A percentile compares a stretch with the other conserved stretches of the same genome.
phyloP scores from a whole-genome alignment of 2,888 invertebrate species.

The Tridacna crocea region DNA sequence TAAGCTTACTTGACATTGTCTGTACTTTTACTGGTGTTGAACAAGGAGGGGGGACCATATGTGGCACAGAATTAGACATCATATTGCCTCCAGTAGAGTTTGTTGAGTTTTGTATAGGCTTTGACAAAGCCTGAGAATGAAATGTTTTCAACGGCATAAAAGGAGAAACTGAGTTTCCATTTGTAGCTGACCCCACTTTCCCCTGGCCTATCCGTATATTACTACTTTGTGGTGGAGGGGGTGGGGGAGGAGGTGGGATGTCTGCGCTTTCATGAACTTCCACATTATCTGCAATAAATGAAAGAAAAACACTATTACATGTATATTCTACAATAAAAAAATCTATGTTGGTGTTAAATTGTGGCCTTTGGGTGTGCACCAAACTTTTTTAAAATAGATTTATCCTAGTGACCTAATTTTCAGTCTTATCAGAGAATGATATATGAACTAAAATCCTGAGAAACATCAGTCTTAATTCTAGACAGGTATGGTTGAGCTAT shows the following conservation, averaged over 20 bases:
- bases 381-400: too few relatives aligned
- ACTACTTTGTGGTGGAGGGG: constrained; percentile 57
- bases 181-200: constrained; percentile 21
- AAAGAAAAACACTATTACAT: too few relatives aligned
- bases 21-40: constrained; percentile 10
- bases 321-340: too few relatives aligned
- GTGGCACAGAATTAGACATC: neutral
- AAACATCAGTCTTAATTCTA: too few relatives aligned
- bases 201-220: neutral
- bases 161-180: constrained; percentile 54
- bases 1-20: constrained; percentile 22
- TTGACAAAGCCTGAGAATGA: constrained; percentile 31
- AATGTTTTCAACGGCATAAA: constrained; percentile 65
- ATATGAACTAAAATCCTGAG: too few relatives aligned
- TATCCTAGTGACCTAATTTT: too few relatives aligned
- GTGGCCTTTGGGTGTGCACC: too few relatives aligned
- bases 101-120: neutral
- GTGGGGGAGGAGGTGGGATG: constrained; percentile 66
- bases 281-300: constrained; percentile 22
- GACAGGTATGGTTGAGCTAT: too few relatives aligned
- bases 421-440: too few relatives aligned
- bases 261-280: constrained; percentile 31
- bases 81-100: neutral
- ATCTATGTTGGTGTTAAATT: too few relatives aligned
- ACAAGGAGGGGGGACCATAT: constrained; percentile 38